Evolutionary conservation across 1,140 invertebrate genomes (phyloP).

Genomic region (Linepithema humile): DNA sequence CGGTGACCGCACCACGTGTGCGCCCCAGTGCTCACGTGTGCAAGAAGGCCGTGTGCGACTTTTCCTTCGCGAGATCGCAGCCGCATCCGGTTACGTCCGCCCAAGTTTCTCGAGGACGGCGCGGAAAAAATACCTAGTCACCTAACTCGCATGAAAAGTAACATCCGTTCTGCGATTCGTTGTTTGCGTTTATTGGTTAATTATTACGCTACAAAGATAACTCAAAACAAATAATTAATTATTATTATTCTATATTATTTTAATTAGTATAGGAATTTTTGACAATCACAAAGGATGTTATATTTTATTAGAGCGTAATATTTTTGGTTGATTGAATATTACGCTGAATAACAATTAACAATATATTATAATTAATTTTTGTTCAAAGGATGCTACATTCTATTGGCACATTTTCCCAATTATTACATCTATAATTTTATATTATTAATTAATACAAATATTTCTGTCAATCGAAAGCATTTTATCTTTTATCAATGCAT

Average conservation of each 20-base stretch:
- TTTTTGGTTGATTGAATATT: no score
- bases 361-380: no score
- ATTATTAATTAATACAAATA: not conserved
- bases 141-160: not conserved
- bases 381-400: no score
- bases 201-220: not conserved
- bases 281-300: no score
- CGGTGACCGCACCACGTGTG: constrained; percentile 70
- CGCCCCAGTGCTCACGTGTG: constrained; percentile 28
- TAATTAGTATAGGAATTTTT: no score
- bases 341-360: no score
- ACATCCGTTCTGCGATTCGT: not conserved
- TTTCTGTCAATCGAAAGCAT: not conserved
- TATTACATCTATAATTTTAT: not conserved
- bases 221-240: not conserved
- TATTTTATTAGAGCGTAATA: no score
- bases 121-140: not conserved
- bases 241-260: no score
- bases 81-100: constrained; percentile 68
- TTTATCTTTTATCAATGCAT: not conserved
- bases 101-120: constrained; percentile 48
- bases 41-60: constrained; percentile 73
- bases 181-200: not conserved
- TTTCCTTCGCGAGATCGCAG: constrained; percentile 65
- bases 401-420: no score